phyloP scores from a whole-genome alignment of 2,888 invertebrate species.

The Sturmia bella region DNA sequence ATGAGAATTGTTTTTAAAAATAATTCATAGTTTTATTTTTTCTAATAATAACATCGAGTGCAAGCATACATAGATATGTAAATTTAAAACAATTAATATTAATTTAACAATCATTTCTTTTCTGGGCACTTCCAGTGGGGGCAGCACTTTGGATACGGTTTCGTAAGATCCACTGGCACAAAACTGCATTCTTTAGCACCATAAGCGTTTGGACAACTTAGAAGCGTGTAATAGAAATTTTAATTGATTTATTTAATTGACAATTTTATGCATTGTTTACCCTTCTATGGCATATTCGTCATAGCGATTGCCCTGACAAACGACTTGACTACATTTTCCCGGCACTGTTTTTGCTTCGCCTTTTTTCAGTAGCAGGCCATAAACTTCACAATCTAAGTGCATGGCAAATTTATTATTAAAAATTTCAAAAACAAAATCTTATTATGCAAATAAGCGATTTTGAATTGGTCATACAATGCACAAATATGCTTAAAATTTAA shows the following conservation, averaged over 20 bases:
- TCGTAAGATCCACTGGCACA: constrained; percentile 69
- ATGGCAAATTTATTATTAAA: not conserved
- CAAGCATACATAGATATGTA: no score
- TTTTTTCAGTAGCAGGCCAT: constrained; percentile 69
- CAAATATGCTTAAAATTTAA: constrained; percentile 31
- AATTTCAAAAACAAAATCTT: constrained; percentile 6
- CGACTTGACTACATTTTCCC: constrained; percentile 71
- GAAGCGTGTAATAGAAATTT: constrained; percentile 1
- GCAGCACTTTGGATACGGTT: constrained; percentile 71
- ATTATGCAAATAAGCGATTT: constrained; percentile 11
- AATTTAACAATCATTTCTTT: constrained; percentile 17
- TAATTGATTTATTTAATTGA: not conserved
- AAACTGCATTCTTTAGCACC: constrained; percentile 69
- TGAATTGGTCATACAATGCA: constrained; percentile 9
- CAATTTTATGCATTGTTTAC: constrained; percentile 49
- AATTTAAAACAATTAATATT: not conserved
- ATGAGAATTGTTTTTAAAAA: no score
- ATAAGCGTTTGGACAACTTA: constrained; percentile 72
- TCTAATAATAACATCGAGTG: no score
- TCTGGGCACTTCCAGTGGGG: constrained; percentile 71
- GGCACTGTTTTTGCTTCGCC: constrained; percentile 71
- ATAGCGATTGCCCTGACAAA: constrained; percentile 70
- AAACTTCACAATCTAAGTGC: constrained; percentile 70
- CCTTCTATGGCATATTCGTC: constrained; percentile 68
- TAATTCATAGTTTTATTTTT: no score